phyloP scores from a whole-genome alignment of 2,113 vertebrate species.

The Siniperca chuatsi region DNA sequence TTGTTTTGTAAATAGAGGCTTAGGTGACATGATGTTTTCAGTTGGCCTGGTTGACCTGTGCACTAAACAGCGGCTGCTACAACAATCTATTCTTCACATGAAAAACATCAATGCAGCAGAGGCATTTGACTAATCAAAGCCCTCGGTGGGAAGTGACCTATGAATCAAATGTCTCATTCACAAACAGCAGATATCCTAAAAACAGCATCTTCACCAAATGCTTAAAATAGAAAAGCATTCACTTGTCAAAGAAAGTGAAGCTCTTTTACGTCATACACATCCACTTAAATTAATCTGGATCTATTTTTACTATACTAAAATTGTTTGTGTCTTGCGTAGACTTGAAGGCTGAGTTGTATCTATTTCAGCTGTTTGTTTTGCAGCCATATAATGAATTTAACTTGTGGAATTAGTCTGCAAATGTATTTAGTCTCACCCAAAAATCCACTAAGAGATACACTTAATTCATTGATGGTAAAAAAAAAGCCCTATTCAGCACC shows the following conservation, averaged over 20 bases:
- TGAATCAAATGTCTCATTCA: constrained; percentile 39
- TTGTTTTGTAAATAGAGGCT: constrained; percentile 50
- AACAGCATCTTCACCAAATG: constrained; percentile 25
- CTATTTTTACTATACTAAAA: constrained; percentile 31
- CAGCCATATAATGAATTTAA: not conserved
- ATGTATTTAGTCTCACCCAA: not conserved
- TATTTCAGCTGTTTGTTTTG: not conserved
- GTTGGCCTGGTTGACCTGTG: constrained; percentile 7
- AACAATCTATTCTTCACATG: not conserved
- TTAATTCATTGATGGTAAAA: constrained; percentile 5
- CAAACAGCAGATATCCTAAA: constrained; percentile 47
- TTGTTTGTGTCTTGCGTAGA: not conserved
- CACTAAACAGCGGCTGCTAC: not conserved
- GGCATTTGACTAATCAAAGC: constrained; percentile 11
- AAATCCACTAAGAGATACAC: not conserved
- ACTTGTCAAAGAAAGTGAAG: constrained; percentile 18
- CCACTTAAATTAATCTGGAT: constrained; percentile 18
- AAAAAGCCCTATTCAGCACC: not conserved
- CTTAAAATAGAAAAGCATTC: constrained; percentile 53
- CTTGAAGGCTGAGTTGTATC: not conserved
- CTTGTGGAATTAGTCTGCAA: not conserved
- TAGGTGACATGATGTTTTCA: constrained; percentile 37
- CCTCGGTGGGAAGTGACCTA: not conserved
- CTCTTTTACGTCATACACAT: constrained; percentile 10
- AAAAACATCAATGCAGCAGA: constrained; percentile 10